phyloP scores from a whole-genome alignment of 2,888 invertebrate genomes.

The Lamellibrachia columna region DNA sequence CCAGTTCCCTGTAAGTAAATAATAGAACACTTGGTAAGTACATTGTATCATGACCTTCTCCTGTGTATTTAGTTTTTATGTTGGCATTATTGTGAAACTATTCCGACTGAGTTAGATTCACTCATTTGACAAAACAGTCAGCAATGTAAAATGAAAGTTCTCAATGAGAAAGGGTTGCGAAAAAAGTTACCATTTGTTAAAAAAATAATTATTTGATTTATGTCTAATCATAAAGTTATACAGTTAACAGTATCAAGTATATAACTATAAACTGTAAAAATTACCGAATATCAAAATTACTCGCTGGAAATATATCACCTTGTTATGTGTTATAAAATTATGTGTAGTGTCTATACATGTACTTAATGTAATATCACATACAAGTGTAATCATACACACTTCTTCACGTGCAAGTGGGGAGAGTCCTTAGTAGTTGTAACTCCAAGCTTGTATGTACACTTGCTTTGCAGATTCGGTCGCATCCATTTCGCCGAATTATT shows the following conservation, averaged over 20 bases:
- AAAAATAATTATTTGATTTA: not conserved
- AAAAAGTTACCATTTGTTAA: not conserved
- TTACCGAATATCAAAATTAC: not conserved
- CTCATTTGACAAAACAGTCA: not conserved
- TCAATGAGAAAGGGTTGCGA: not conserved
- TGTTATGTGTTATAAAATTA: not conserved
- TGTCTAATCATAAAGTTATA: not conserved
- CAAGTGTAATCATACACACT: slow-evolving; percentile 25
- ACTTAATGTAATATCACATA: not conserved
- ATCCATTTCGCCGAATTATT: slow-evolving; percentile 48
- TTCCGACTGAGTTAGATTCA: not conserved
- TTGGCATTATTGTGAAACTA: not conserved
- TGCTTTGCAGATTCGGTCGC: slow-evolving; percentile 58
- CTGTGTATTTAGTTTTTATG: not conserved
- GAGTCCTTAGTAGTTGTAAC: slow-evolving; percentile 23
- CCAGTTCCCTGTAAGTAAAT: not conserved
- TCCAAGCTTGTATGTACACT: slow-evolving; percentile 48
- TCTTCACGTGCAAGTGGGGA: slow-evolving; percentile 34
- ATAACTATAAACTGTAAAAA: not conserved
- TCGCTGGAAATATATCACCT: not conserved
- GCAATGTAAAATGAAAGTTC: not conserved
- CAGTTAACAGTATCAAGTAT: too few relatives aligned
- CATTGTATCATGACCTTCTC: too few relatives aligned
- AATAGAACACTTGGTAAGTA: not conserved
- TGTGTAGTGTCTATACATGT: slow-evolving; percentile 7